These are phyloP conservation scores for Crocidura indochinensis DNA, from an alignment of 2,797 vertebrate genomes.

Conservation along the genomic window DNA sequence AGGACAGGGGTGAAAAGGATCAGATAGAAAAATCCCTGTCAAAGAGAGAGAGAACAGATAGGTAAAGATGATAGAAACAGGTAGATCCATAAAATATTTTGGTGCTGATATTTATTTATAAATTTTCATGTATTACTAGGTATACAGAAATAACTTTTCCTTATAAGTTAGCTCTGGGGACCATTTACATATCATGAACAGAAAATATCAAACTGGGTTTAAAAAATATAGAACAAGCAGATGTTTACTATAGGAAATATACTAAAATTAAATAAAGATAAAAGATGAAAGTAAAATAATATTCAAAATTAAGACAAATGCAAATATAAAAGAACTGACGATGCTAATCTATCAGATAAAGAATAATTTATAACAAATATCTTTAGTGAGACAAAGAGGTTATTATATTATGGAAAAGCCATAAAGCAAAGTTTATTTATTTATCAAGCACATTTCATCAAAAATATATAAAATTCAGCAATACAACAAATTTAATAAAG, in stretches of 20 bases:
- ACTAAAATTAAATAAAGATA: slow-evolving; percentile 39
- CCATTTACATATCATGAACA: not conserved
- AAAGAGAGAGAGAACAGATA: not conserved
- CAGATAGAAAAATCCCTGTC: not conserved
- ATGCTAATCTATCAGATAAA: slow-evolving; percentile 9
- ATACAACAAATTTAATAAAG: slow-evolving; percentile 46
- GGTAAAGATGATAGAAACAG: too few species aligned
- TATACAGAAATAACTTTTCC: not conserved
- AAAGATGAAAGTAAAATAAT: slow-evolving; percentile 33
- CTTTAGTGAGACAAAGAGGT: not conserved
- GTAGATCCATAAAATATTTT: not conserved
- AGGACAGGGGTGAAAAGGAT: not conserved
- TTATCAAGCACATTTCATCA: slow-evolving; percentile 10
- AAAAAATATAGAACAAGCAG: not conserved
- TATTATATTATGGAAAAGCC: not conserved
- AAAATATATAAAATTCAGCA: slow-evolving; percentile 49
- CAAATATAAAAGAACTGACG: not conserved
- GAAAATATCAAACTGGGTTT: not conserved
- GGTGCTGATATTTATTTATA: not conserved
- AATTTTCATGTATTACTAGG: slow-evolving; percentile 44
- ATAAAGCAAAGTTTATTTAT: slow-evolving; percentile 5
- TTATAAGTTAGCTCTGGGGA: not conserved
- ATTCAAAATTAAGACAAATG: slow-evolving; percentile 11
- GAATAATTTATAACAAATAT: not conserved
- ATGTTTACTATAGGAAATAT: slow-evolving; percentile 6